phyloP scores from a whole-genome alignment of 2,797 vertebrate species.

The Zalophus californianus region DNA sequence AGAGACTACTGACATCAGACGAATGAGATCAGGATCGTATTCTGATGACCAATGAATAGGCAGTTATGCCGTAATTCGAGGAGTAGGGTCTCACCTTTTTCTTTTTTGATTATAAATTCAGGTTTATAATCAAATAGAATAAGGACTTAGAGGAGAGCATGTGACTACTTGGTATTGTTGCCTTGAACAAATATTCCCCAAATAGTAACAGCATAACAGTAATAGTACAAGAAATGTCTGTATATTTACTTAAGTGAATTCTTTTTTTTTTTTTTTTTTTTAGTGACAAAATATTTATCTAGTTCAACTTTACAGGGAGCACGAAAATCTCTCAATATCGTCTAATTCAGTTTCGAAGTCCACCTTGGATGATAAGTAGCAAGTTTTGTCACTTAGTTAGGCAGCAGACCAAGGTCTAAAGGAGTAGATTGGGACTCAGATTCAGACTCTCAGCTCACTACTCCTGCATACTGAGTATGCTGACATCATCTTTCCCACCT shows the following conservation, averaged over 20 bases:
- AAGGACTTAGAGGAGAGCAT: neutral
- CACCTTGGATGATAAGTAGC: slow-evolving; percentile 18
- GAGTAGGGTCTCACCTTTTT: neutral
- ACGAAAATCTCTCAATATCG: neutral
- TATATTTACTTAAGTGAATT: slow-evolving; percentile 19
- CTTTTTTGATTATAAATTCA: neutral
- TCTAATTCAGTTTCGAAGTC: slow-evolving; percentile 41
- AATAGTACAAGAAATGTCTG: neutral
- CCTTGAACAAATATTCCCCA: neutral
- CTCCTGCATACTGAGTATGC: neutral
- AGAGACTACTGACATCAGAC: neutral
- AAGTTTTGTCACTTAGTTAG: neutral
- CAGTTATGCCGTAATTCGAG: neutral
- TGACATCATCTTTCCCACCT: neutral
- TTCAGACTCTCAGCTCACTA: neutral
- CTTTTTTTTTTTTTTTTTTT: neutral
- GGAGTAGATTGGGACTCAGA: neutral
- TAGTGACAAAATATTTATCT: neutral
- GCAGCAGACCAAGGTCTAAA: neutral
- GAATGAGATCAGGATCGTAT: neutral
- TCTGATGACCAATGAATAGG: neutral
- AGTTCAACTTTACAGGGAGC: neutral
- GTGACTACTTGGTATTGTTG: neutral
- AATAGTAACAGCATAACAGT: neutral
- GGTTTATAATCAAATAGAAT: neutral